A percentile compares a stretch with the other conserved stretches of the same genome.
Conservation (phyloP, 2,113 vertebrate species). For the Platysternon megacephalum region DNA sequence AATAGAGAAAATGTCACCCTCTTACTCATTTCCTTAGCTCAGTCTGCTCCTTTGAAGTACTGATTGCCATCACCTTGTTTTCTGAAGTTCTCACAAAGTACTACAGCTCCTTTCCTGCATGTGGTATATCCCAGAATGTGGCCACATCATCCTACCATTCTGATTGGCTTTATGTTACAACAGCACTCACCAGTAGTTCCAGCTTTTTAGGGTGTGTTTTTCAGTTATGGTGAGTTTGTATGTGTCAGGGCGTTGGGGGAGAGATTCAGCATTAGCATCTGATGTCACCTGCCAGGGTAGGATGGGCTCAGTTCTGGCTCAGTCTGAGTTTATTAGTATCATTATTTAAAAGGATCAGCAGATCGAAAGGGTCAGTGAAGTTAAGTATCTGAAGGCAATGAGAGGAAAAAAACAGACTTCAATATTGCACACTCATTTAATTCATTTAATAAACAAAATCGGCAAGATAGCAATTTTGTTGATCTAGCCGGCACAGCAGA, state of each 20-base stretch:
- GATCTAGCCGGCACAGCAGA: constrained; percentile 5
- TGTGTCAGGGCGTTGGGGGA: not conserved
- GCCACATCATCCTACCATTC: not conserved
- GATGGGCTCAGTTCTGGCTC: not conserved
- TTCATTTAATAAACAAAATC: constrained; percentile 51
- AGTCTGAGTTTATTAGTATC: not conserved
- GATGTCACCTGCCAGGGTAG: not conserved
- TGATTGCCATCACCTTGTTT: not conserved
- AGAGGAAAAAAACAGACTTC: not conserved
- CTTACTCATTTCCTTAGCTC: not conserved
- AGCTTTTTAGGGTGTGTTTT: not conserved
- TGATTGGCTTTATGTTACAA: not conserved
- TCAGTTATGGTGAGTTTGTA: not conserved
- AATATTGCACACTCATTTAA: not conserved
- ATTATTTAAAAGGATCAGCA: not conserved
- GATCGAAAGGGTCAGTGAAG: not conserved
- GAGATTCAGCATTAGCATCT: not conserved
- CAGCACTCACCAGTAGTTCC: not conserved
- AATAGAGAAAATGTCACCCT: not conserved
- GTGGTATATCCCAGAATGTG: not conserved
- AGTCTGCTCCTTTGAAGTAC: not conserved
- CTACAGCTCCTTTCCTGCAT: not conserved
- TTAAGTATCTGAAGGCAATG: not conserved
- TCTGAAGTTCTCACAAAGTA: not conserved
- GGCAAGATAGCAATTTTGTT: not conserved